Percentiles rank a stretch among this genome's conserved stretches.
These are phyloP conservation scores for Parascotia fuliginaria DNA, from an alignment of 2,888 invertebrate genomes.

Conservation along the genomic window DNA sequence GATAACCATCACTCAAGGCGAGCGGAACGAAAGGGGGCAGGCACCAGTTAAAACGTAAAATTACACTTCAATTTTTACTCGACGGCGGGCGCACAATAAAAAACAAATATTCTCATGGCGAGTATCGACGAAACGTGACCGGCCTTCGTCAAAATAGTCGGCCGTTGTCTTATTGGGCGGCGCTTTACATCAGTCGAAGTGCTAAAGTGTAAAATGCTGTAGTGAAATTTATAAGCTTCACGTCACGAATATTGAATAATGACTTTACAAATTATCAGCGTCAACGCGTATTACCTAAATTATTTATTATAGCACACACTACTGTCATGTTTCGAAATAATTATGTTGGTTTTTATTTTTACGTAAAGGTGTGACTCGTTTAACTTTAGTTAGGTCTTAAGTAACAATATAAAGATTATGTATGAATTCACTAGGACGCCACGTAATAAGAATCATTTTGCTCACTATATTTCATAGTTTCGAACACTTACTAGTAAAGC, in stretches of 20 bases:
- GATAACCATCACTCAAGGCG: conserved; percentile 85
- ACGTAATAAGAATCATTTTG: conserved; percentile 42
- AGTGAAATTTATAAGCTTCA: conserved; percentile 80
- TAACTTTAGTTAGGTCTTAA: conserved; percentile 17
- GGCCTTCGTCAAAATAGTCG: conserved; percentile 85
- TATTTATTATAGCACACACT: conserved; percentile 45
- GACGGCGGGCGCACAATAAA: conserved; percentile 80
- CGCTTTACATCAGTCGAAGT: conserved; percentile 77
- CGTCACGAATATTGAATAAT: conserved; percentile 84
- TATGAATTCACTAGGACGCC: conserved; percentile 13
- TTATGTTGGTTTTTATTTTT: conserved; percentile 41
- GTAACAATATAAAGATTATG: conserved; percentile 21
- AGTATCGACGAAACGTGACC: conserved; percentile 85
- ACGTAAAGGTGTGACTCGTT: conserved; percentile 21
- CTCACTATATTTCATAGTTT: conserved; percentile 50
- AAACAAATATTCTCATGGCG: conserved; percentile 86
- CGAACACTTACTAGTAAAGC: conserved; percentile 53
- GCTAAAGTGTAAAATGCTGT: conserved; percentile 84
- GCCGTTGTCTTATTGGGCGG: conserved; percentile 82
- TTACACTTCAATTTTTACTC: conserved; percentile 84
- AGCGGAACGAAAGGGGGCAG: conserved; percentile 86
- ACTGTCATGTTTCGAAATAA: conserved; percentile 48
- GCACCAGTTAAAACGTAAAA: conserved; percentile 84
- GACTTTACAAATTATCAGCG: conserved; percentile 73
- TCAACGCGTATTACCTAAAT: conserved; percentile 64